Percentiles rank a stretch among this genome's conserved stretches.
Conservation (phyloP, 2,113 vertebrate species). For the Lophochroa leadbeateri region DNA sequence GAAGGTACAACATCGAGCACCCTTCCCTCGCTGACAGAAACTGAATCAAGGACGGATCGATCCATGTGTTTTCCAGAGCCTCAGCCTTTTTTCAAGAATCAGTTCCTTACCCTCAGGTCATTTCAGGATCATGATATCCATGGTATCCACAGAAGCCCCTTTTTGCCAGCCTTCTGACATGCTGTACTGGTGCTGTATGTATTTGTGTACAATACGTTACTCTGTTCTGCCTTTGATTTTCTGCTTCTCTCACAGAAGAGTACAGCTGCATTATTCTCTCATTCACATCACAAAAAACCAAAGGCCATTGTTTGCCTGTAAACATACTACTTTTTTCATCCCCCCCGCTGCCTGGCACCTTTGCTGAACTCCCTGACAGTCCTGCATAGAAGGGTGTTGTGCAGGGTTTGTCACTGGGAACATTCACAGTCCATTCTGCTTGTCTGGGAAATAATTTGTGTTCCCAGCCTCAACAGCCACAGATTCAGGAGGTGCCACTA, state of each 20-base stretch:
- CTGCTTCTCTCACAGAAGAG: neutral
- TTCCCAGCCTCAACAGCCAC: rapidly evolving
- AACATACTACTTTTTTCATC: neutral
- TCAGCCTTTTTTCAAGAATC: neutral
- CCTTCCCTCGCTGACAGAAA: neutral
- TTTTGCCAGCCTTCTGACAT: neutral
- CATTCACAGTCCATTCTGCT: neutral
- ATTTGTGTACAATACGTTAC: neutral
- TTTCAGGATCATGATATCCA: neutral
- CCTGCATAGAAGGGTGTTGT: neutral
- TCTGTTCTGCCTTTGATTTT: neutral
- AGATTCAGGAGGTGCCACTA: neutral
- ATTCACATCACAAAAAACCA: neutral
- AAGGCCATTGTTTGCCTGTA: neutral
- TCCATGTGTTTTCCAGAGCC: neutral
- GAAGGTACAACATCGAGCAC: neutral
- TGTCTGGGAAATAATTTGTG: neutral
- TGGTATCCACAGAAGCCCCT: neutral
- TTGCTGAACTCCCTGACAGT: neutral
- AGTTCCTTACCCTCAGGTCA: neutral
- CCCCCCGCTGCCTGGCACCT: neutral
- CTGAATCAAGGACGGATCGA: neutral
- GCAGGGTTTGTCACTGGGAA: neutral
- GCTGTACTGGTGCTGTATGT: neutral
- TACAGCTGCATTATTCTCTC: neutral